A percentile compares a stretch with the other conserved stretches of the same genome.
Evolutionary conservation across 1,140 invertebrate species (phyloP).

Genomic region (Cotesia glomerata): DNA sequence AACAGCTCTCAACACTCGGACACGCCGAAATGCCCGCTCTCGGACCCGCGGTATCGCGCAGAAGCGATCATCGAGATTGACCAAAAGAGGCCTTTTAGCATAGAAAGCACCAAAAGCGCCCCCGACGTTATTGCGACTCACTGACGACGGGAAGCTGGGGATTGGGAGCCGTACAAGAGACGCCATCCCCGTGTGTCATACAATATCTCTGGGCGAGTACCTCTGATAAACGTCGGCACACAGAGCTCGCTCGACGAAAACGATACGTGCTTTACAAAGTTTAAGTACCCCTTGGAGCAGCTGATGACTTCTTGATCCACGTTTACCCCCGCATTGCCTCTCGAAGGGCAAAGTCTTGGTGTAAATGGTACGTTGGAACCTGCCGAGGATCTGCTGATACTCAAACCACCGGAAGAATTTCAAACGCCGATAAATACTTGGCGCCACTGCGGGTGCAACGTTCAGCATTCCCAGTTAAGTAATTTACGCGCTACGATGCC

Average conservation of each 20-base stretch:
- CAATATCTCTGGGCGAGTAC: slow-evolving; percentile 12
- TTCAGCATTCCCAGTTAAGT: slow-evolving; percentile 44
- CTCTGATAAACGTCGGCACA: slow-evolving; percentile 48
- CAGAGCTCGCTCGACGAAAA: slow-evolving; percentile 54
- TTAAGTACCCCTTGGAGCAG: slow-evolving; percentile 40
- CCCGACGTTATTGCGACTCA: slow-evolving; percentile 86
- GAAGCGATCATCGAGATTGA: slow-evolving; percentile 73
- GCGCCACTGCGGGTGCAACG: slow-evolving; percentile 43
- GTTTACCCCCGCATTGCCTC: slow-evolving; percentile 23
- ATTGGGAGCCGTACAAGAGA: slow-evolving; percentile 68
- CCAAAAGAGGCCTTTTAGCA: slow-evolving; percentile 72
- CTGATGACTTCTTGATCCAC: slow-evolving; percentile 52
- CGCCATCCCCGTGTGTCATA: slow-evolving; percentile 62
- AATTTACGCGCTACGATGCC: slow-evolving; percentile 42
- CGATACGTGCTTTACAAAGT: slow-evolving; percentile 44
- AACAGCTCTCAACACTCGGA: slow-evolving; percentile 36
- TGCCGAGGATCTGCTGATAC: slow-evolving; percentile 37
- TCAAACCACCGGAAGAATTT: slow-evolving; percentile 48
- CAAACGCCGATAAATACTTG: slow-evolving; percentile 37
- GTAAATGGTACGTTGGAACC: not conserved
- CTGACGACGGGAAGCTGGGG: slow-evolving; percentile 68
- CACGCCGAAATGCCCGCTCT: slow-evolving; percentile 12
- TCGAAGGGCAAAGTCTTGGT: not conserved
- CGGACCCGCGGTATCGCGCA: slow-evolving; percentile 65
- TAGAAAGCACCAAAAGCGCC: slow-evolving; percentile 82